These are phyloP conservation scores for Exocentrus adspersus DNA, from an alignment of 2,888 invertebrate species.

Conservation along the genomic window DNA sequence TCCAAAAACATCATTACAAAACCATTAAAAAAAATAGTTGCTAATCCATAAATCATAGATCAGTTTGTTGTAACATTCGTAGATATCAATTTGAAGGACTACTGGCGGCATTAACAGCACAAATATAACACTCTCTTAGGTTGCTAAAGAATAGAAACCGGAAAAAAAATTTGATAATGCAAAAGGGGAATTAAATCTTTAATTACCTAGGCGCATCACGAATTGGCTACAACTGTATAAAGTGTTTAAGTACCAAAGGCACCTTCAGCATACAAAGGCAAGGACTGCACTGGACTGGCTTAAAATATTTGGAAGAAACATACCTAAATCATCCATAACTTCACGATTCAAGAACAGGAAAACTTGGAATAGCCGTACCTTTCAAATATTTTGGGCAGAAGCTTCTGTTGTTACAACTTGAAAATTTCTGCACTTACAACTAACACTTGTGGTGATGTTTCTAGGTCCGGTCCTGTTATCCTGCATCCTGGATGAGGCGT, in stretches of 20 bases:
- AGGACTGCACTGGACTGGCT: conserved; percentile 7
- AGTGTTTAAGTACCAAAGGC: conserved; percentile 19
- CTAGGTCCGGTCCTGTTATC: conserved; percentile 7
- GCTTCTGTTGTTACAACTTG: too few species aligned
- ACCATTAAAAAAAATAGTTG: too few species aligned
- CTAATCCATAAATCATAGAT: too few species aligned
- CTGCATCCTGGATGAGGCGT: conserved; percentile 28
- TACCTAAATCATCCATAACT: too few species aligned
- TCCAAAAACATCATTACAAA: too few species aligned
- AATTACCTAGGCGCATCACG: conserved; percentile 36
- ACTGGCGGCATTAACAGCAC: not conserved
- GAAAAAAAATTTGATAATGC: conserved; percentile 23
- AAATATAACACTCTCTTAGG: conserved; percentile 4
- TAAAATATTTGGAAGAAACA: not conserved
- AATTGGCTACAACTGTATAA: conserved; percentile 30
- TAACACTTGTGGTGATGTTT: not conserved
- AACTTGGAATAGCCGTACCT: too few species aligned
- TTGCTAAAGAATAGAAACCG: not conserved
- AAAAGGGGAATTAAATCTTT: conserved; percentile 32
- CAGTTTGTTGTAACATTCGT: too few species aligned
- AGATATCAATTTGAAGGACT: not conserved
- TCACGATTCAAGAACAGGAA: too few species aligned
- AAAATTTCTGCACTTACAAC: too few species aligned
- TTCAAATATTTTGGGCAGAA: too few species aligned
- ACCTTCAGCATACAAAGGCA: conserved; percentile 1